Base-by-base conservation (phyloP, 1,140 invertebrate species). In the Drosophila sucinea region DNA sequence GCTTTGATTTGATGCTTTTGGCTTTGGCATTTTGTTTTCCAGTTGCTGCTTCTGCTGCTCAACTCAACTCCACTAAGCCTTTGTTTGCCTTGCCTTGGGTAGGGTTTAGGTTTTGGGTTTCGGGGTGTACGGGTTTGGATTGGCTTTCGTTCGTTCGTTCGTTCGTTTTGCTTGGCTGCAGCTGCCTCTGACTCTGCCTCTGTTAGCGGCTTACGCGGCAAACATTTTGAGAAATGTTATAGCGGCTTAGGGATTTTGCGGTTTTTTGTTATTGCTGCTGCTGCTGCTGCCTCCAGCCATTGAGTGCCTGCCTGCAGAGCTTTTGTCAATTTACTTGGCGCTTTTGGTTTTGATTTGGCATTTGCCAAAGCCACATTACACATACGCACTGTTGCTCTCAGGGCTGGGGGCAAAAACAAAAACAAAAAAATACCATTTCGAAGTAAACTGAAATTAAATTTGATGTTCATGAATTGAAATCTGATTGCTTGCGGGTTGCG, bases 191-290 rank as follows among this genome's bases (percentile, higher is more conserved):
- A 66, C 56, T 58, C 73, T 75, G 73, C 41, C 54, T 76, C 58
- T 77, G 74, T 68, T 60, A 72, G 73, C 77, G 73, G 78, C 73
- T 81, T 81, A 81, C 64, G 73, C 68, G 63, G 81, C 55, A 64
- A 17, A 80, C 56, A 74, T 71, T 85, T 85, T 85, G 82, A 76
- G 79, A 85, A 85, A 85, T 85, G 79, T 85, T 85, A 82, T 85
- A 85, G 71, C 83, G 79, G 83, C 82, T 85, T 85, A 60, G 82
- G 71, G 82, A 77, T 82, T 82, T 77, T 85, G 82, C 71, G 82
- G 82, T 79, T 82, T 64, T 85, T 75, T 82, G 79, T 86, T 85
- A 84, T 80, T 84, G 80, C 66, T 64, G 64, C 73, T 83, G 80
- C 68, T 60, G 64, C 73, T 75, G 75, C 67, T 65, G 73, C 72